Percentiles rank a stretch among this genome's conserved stretches.
phyloP scores from a whole-genome alignment of 64 coral and sea anemone genomes.

The Montipora foliosa region DNA sequence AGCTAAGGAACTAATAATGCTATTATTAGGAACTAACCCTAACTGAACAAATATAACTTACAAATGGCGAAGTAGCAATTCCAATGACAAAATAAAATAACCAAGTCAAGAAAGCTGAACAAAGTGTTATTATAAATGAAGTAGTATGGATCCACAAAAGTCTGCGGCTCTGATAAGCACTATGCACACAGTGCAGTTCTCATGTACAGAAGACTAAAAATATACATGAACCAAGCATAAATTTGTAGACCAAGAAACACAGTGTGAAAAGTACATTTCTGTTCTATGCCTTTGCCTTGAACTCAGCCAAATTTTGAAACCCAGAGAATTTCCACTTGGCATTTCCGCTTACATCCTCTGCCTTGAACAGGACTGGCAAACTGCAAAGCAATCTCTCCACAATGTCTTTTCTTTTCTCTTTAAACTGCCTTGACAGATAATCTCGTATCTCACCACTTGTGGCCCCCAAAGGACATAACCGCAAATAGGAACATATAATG shows the following conservation, averaged over 20 bases:
- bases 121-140: too few relatives aligned
- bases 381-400: slow-evolving; percentile 67
- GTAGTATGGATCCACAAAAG: too few relatives aligned
- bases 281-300: not conserved
- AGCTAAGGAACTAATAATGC: too few relatives aligned
- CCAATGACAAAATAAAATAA: too few relatives aligned
- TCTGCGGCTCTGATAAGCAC: too few relatives aligned
- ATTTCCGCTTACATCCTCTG: slow-evolving; percentile 41
- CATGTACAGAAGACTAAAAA: not conserved
- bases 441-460: slow-evolving; percentile 74
- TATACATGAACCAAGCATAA: not conserved
- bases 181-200: too few relatives aligned
- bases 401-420: slow-evolving; percentile 43
- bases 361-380: slow-evolving; percentile 77
- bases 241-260: not conserved
- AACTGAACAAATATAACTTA: too few relatives aligned
- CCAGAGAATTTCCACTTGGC: slow-evolving; percentile 84
- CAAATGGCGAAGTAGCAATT: too few relatives aligned
- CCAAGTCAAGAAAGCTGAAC: too few relatives aligned
- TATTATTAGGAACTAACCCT: too few relatives aligned
- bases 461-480: slow-evolving; percentile 77
- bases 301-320: slow-evolving; percentile 46
- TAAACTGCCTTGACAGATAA: slow-evolving; percentile 71
- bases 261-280: not conserved
- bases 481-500: slow-evolving; percentile 82